Evolutionary conservation across 2,113 vertebrate species (phyloP), one percentile per base, ranked within the genome.

Genomic region (Tragelaphus imberbis): DNA sequence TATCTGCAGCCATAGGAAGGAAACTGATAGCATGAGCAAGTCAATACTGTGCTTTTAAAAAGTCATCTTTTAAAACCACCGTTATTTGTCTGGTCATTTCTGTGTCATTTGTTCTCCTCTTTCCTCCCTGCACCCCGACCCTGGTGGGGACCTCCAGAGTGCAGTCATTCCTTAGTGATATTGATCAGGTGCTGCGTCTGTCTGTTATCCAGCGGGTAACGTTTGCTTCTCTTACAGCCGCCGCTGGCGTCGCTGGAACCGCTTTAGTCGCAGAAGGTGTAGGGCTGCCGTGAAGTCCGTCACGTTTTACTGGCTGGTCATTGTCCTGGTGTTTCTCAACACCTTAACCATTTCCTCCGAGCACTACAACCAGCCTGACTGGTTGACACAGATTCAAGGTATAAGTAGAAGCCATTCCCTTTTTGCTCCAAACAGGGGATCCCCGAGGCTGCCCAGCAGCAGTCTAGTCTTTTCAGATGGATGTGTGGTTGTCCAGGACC

Each of bases 261-360:
- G 99, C 92, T 99, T 99, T 97, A 99, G 98, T 98, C 99, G 99
- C 97, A 99, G 99, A 97, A 99, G 99, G 97, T 99, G 99, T 97
- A 99, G 99, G 98, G 99, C 99, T 98, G 99, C 99, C 3, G 99
- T 99, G 97, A 99, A 99, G 99, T 99, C 99, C 53, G 99, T 99
- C 98, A 99, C 99, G 2, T 99, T 99, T 98, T 99, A 99, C 99
- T 99, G 99, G 99, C 99, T 99, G 98, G 99, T 99, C 97, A 99
- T 99, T 97, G 99, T 99, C 97, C 98, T 99, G 98, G 99, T 99
- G 98, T 99, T 99, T 98, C 99, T 99, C 98, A 99, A 99, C 98
- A 99, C 99, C 0, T 99, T 99, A 98, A 99, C 99, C 98, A 99
- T 99, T 98, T 99, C 99, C 86, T 99, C 99, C 0, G 99, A 99